Evolutionary conservation across 2,888 invertebrate species (phyloP), one percentile per base, ranked within the genome.

Genomic region (Hymenopus coronatus): DNA sequence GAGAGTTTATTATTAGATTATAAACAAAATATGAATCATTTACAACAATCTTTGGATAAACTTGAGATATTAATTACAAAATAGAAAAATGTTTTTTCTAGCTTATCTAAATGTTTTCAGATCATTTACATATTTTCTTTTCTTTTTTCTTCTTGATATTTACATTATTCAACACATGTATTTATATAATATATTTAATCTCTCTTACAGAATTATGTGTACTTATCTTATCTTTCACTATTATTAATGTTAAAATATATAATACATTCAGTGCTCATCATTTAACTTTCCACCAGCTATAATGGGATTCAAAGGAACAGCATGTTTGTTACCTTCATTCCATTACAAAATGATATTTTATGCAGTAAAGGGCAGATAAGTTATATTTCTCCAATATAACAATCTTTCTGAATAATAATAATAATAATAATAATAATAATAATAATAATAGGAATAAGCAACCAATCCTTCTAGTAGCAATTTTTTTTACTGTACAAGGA

Each of bases 301-400:
- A 6, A 70, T 70, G 54, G 54, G 20, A 81, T 86, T 86, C 86
- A 86, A 81, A 86, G 54, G 86, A 81, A 86, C 86, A 86, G 86
- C 28, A 86, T 54, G 81, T 15, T 33, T 33, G 40, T 30, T 28
- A 40, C 46, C 2, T 86, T 9, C 20, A 25, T 70, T 28, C 28
- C 28, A 85, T 40, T 84, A 84, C 7, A n/a, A 84, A 14, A 40
- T 46, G 7, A 25, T 25, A 20, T 85, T 14, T 20, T 46, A 85
- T 15, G 54, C 27, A 28, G 46, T 9, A 15, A 27, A 3, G 46
- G 46, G 33, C n/a, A 85, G 46, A 40, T 40, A 40, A 25, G 28
- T 70, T 15, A 28, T 15, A 85, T 54, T 9, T 40, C 0, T 40
- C 15, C 25, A 70, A n/a, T 28, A 70, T 30, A 86, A 86, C 27